Base-by-base conservation (phyloP, 2,888 invertebrate genomes). In the Diachrysia chrysitis region DNA sequence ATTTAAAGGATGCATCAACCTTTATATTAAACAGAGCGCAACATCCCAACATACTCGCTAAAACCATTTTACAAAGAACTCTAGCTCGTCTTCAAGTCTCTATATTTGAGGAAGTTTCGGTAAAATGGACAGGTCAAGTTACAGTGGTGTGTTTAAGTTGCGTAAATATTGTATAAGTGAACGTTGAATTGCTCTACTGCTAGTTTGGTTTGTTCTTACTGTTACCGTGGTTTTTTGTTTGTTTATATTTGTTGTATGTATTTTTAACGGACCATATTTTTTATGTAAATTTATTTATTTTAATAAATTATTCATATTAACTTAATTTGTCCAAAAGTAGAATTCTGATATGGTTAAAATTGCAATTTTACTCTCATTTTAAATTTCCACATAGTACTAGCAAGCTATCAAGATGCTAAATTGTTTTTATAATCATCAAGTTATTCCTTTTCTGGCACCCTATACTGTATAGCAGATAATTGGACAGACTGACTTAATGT, bases 1-100 rank as follows among this genome's bases (percentile, higher is more conserved):
- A 76, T 79, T 76, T 76, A 84, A 87, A 92, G 91, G 91, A 91
- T 90, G 83, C 82, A 82, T 74, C 86, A 86, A 85, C 90, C 90
- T 89, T 81, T 63, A 79, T 87, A 82, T 6, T 77, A 89, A 92
- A 78, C 89, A 92, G 92, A 91, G 84, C 92, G 89, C 78, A 75
- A 88, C 90, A 58, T 66, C 67, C 56, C 55, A 63, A 53, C 53
- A 29, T 25, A 60, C 23, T 46, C 55, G 46, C 7, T 29, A 62
- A 62, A 65, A 78, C 87, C 84, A 85, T 9, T 60, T 32, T 73
- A 72, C 23, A 0, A 17, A 75, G 85, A 86, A 37, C 87, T 71
- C 63, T 74, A 9, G 35, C 12, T 29, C 17, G 63, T 69, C 69
- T 69, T 68, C 25, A 32, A 66, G 32, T 51, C 37, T 0, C 3